Percentiles rank a stretch among this genome's conserved stretches.
Evolutionary conservation across 2,113 vertebrate species (phyloP).

Genomic region (Saccopteryx bilineata): DNA sequence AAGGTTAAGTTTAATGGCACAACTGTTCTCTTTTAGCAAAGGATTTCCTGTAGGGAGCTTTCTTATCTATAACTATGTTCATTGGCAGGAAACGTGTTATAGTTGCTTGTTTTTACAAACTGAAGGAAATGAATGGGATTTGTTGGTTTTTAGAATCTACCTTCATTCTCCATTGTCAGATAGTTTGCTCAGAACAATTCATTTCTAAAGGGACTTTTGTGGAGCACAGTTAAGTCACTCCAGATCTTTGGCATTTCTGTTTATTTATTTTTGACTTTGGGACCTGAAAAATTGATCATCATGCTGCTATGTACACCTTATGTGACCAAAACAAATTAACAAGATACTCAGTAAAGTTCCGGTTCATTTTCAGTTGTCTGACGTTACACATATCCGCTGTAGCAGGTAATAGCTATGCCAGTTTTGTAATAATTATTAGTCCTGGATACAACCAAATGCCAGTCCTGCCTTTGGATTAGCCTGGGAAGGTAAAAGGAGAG

Average conservation of each 20-base stretch:
- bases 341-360: constrained; percentile 39
- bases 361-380: constrained; percentile 56
- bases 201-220: constrained; percentile 66
- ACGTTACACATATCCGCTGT: background rate
- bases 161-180: constrained; percentile 43
- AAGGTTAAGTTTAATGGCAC: constrained; percentile 70
- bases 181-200: constrained; percentile 60
- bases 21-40: constrained; percentile 79
- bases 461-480: constrained; percentile 34
- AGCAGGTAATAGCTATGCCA: constrained; percentile 40
- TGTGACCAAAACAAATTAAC: constrained; percentile 50
- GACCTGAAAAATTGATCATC: constrained; percentile 42
- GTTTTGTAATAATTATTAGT: constrained; percentile 68
- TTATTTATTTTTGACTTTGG: constrained; percentile 54
- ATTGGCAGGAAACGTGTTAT: constrained; percentile 89
- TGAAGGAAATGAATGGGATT: constrained; percentile 88
- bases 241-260: background rate
- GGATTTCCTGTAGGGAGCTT: constrained; percentile 87
- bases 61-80: constrained; percentile 89
- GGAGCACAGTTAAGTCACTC: background rate
- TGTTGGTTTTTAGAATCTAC: constrained; percentile 82
- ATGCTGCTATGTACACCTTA: background rate
- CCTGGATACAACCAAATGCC: constrained; percentile 52
- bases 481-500: background rate
- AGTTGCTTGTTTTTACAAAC: constrained; percentile 89